Evolutionary conservation across 2,888 invertebrate genomes (phyloP), one percentile per base, ranked within the genome.

Genomic region (Lycia hirtaria): DNA sequence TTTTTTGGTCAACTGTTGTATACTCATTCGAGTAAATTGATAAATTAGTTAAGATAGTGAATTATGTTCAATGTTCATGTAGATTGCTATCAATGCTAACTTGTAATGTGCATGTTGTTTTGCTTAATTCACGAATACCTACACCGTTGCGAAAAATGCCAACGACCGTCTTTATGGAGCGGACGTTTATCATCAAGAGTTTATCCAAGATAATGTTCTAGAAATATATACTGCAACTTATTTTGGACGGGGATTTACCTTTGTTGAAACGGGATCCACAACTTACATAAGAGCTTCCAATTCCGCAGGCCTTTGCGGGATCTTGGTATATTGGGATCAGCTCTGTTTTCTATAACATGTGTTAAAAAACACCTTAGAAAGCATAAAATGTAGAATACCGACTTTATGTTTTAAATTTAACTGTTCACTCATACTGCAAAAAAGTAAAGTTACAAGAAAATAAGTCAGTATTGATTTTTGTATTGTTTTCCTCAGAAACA

Each of bases 31-130:
- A 30, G 33, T 26, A 33, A 45, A 26, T 33, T 60, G 56, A 62
- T 62, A 50, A 60, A 49, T 60, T 49, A 56, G 51, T 28, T 56
- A 12, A 54, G 65, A 60, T 59, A 65, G 55, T 49, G 44, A 43
- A 45, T 22, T 44, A 17, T 41, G 26, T 28, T 33, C 41, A 56
- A 17, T 41, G 26, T 28, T 33, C 41, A 56, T 30, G 24, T 19
- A 45, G 56, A 62, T 56, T 55, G 58, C 41, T 20, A 50, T 57
- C 52, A 30, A 58, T 41, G 32, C 32, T 9, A 43, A 32, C 44
- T 45, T 33, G 30, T 24, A 57, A 48, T 30, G 24, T 56, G n/a
- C 44, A 32, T 56, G 41, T 26, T 45, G 4, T 32, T 32, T 51
- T 24, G 37, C 52, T 38, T 48, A 51, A 52, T 56, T 43, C 50